Evolutionary conservation across 2,888 invertebrate species (phyloP).

Genomic region (Podabrus alpinus): DNA sequence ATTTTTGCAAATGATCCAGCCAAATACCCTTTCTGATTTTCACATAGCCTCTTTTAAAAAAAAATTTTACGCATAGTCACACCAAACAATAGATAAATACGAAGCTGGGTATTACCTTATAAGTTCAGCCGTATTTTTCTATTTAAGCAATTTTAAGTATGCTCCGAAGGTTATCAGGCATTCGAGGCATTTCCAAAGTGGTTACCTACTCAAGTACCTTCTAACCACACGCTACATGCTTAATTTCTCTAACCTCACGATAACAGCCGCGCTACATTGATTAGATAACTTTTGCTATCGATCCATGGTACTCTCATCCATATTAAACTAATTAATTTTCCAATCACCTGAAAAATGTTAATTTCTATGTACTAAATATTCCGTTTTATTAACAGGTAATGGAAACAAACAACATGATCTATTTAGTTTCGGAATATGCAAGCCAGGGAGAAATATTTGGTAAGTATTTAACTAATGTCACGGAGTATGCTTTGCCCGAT

Average conservation of each 20-base stretch:
- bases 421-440: conserved; percentile 97
- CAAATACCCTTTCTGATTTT: too few species aligned
- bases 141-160: background rate
- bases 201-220: background rate
- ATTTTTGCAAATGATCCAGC: too few species aligned
- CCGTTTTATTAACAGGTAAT: conserved; percentile 75
- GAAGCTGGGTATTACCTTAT: background rate
- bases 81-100: background rate
- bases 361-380: background rate
- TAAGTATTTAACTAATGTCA: conserved; percentile 57
- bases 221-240: background rate
- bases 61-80: background rate
- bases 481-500: background rate
- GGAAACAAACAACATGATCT: conserved; percentile 98
- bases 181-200: background rate
- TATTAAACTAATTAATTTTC: background rate
- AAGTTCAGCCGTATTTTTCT: background rate
- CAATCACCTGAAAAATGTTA: background rate
- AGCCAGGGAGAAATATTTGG: conserved; percentile 98
- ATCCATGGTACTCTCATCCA: background rate
- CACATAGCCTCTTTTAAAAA: too few species aligned
- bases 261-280: background rate
- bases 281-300: background rate
- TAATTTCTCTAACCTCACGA: background rate
- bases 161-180: background rate